Conservation (phyloP, 2,113 vertebrate genomes). For the Ceyx cyanopectus region DNA sequence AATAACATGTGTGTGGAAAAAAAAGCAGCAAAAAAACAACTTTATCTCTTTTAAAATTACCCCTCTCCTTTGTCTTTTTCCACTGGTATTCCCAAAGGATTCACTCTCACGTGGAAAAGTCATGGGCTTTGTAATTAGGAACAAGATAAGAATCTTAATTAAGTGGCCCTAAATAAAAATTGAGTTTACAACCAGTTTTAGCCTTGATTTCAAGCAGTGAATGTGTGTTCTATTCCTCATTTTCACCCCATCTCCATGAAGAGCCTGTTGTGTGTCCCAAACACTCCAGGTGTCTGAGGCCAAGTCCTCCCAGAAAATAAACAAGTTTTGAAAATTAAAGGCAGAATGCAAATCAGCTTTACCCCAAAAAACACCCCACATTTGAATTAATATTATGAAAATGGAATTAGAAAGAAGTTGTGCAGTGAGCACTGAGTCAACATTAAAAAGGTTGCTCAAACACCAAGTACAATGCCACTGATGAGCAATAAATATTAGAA, state of each 20-base stretch:
- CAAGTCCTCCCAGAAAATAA: background rate
- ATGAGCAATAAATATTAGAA: slow-evolving; percentile 38
- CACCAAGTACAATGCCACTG: background rate
- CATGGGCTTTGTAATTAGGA: background rate
- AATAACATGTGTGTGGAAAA: background rate
- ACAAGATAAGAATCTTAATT: slow-evolving; percentile 7
- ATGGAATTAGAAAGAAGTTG: background rate
- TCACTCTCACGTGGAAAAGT: background rate
- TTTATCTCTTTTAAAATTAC: background rate
- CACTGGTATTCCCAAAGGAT: background rate
- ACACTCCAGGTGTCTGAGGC: background rate
- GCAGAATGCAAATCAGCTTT: background rate
- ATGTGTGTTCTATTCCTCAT: no score
- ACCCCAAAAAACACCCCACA: background rate
- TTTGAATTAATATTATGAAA: background rate
- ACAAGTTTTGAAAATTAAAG: background rate
- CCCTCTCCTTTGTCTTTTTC: background rate
- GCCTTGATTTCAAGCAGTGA: background rate
- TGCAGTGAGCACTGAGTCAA: background rate
- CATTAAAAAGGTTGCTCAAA: background rate
- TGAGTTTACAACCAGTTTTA: background rate
- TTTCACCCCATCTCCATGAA: background rate
- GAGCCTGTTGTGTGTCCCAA: background rate
- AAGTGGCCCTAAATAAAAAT: background rate
- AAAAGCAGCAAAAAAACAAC: background rate